These are phyloP conservation scores for Rhagologus leucostigma DNA, from an alignment of 2,113 vertebrate genomes.

Conservation along the genomic window DNA sequence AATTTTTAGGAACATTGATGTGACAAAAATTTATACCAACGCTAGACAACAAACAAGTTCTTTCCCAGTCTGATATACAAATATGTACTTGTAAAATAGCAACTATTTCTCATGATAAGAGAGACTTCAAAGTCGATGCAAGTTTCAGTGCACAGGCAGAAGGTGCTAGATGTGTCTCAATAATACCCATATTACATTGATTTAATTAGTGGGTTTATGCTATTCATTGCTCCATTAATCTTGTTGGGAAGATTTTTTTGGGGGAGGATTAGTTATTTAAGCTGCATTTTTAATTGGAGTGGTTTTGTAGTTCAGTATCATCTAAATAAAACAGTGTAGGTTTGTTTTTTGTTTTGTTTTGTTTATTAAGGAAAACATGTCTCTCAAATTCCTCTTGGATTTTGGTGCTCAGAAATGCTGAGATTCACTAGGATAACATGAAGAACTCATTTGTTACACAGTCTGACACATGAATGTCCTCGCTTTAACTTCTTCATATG, in stretches of 20 bases:
- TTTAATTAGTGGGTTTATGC: conserved; percentile 21
- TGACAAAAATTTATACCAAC: background rate
- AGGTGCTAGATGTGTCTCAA: background rate
- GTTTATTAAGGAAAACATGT: background rate
- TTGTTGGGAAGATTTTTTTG: background rate
- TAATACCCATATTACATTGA: background rate
- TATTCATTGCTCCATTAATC: background rate
- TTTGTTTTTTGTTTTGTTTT: background rate
- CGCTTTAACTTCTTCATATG: background rate
- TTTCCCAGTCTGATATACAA: background rate
- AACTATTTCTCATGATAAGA: background rate
- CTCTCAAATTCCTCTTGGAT: background rate
- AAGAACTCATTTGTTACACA: background rate
- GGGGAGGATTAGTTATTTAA: conserved; percentile 15
- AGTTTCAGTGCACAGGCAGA: background rate
- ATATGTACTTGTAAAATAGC: background rate
- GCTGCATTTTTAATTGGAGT: conserved; percentile 20
- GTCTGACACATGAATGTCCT: background rate
- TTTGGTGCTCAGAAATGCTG: background rate
- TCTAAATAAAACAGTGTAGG: background rate
- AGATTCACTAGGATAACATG: background rate
- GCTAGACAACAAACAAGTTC: background rate
- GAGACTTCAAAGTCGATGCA: background rate
- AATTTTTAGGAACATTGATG: background rate
- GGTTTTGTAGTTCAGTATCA: background rate